Base-by-base conservation (phyloP, 2,888 invertebrate species). In the Dione vanillae region DNA sequence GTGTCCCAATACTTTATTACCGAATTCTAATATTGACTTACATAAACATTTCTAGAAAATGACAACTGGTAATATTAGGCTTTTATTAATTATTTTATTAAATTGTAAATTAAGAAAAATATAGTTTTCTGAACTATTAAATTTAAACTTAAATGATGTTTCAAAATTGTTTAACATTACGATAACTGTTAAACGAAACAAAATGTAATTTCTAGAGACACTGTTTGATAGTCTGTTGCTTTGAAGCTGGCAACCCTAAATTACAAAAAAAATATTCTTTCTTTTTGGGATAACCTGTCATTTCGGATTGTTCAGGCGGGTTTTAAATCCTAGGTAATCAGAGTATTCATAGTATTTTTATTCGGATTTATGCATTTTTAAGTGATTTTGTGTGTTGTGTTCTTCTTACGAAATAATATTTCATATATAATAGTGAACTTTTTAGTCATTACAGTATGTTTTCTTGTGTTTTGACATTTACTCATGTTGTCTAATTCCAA, bases 241-340 rank as follows among this genome's bases (percentile, higher is more conserved):
- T 45, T 7, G 54, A 61, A 54, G 52, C 54, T 69, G 68, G 54
- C 68, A 69, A 69, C 68, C 52, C 68, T 37, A 64, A 62, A 69
- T 35, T 54, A 20, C 52, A 14, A 45, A 62, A 54, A 62, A 54
- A 40, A 47, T 47, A 70, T n/a, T 71, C 76, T 79, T 75, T 81
- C 80, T 84, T 85, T 92, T 92, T 88, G 82, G 83, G 83, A 84
- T 86, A 85, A 86, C 86, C 84, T 92, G 92, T 92, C 90, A 88
- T 85, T 88, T 88, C 83, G 84, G 85, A 83, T 87, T 85, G 87
- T 85, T 83, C 84, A 87, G 90, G 91, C 91, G 89, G 90, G 86
- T 88, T 88, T 86, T 89, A 84, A 92, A 93, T 93, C 92, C 87
- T 92, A 93, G 92, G 92, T 93, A 93, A 93, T 93, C 92, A 74